Conservation (phyloP, 2,888 invertebrate species). For the Ochropacha duplaris region DNA sequence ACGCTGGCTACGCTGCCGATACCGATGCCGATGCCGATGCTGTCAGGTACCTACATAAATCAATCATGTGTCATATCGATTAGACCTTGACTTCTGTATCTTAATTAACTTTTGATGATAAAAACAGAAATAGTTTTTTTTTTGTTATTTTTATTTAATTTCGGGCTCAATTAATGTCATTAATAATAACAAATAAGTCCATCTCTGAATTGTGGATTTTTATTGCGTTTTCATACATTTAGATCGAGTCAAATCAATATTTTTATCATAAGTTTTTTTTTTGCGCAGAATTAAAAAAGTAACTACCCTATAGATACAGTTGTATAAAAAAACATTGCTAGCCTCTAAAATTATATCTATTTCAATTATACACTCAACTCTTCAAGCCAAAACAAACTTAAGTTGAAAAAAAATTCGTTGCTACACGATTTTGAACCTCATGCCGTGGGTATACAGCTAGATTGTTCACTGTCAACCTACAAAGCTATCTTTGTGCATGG, state of each 20-base stretch:
- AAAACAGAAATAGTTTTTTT: no score
- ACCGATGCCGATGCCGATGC: neutral
- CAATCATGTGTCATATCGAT: neutral
- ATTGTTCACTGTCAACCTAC: constrained; percentile 32
- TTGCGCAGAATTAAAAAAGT: no score
- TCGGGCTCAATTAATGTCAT: no score
- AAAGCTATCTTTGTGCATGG: constrained; percentile 39
- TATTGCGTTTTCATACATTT: no score
- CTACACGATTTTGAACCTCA: constrained; percentile 49
- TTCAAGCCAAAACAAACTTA: constrained; percentile 13
- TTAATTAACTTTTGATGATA: neutral
- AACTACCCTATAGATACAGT: neutral
- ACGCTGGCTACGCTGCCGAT: neutral
- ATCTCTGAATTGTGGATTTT: no score
- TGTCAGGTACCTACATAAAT: neutral
- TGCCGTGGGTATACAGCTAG: constrained; percentile 35
- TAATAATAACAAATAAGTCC: no score
- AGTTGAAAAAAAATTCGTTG: constrained; percentile 11
- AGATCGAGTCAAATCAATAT: no score
- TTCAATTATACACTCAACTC: constrained; percentile 28
- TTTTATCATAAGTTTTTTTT: no score
- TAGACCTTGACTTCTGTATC: neutral
- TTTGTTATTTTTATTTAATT: no score
- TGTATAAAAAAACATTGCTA: neutral
- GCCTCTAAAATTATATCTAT: constrained; percentile 8